Evolutionary conservation across 2,888 invertebrate species (phyloP).

Genomic region (Camptogramma bilineatum): DNA sequence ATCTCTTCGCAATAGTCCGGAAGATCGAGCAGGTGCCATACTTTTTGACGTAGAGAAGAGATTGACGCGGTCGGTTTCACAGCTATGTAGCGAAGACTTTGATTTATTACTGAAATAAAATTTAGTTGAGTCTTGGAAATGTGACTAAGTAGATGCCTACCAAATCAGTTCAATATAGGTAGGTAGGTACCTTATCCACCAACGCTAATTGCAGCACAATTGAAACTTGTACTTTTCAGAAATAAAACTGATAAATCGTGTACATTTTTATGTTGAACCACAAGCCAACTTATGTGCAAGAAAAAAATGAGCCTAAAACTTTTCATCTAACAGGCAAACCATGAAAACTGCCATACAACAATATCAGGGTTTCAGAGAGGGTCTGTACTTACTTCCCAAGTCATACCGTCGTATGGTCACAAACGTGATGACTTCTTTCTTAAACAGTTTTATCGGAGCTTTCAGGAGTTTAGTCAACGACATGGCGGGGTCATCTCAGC

Average conservation of each 20-base stretch:
- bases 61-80: conserved; percentile 70
- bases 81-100: conserved; percentile 71
- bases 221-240: too few species aligned
- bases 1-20: conserved; percentile 79
- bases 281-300: too few species aligned
- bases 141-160: too few species aligned
- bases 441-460: conserved; percentile 68
- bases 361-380: neutral
- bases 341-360: too few species aligned
- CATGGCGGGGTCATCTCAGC: conserved; percentile 52
- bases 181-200: too few species aligned
- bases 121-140: neutral
- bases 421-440: conserved; percentile 76
- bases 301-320: neutral
- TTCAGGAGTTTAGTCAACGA: conserved; percentile 71
- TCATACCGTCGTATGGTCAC: conserved; percentile 73
- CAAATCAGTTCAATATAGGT: neutral
- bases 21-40: conserved; percentile 74
- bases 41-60: conserved; percentile 70
- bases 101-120: conserved; percentile 57
- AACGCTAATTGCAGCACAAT: too few species aligned
- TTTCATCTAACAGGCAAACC: neutral
- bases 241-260: too few species aligned
- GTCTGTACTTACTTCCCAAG: conserved; percentile 66
- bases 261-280: too few species aligned